phyloP scores from a whole-genome alignment of 1,140 invertebrate genomes.

The Dreissena rostriformis region DNA sequence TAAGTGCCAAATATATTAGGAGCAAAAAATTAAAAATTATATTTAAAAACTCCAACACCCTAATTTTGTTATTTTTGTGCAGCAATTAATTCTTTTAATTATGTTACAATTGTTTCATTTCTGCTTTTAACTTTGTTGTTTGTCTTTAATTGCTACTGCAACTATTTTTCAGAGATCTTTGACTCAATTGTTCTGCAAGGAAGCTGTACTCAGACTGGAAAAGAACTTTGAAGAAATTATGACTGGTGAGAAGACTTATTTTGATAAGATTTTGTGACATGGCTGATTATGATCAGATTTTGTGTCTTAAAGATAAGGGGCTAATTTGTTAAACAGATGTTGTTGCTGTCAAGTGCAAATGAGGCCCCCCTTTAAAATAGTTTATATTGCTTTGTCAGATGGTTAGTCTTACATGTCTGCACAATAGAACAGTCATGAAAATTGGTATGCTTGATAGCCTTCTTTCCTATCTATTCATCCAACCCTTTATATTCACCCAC shows the following conservation, averaged over 20 bases:
- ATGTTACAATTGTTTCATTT: too few species aligned
- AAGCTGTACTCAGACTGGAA: constrained; percentile 71
- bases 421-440: background rate
- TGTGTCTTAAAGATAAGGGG: background rate
- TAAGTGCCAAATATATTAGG: too few species aligned
- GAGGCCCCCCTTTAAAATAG: background rate
- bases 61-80: too few species aligned
- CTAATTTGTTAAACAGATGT: background rate
- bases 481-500: too few species aligned
- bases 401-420: too few species aligned
- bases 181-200: constrained; percentile 72
- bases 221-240: constrained; percentile 64
- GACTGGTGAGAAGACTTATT: constrained; percentile 57
- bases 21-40: too few species aligned
- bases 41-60: too few species aligned
- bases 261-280: background rate
- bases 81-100: too few species aligned
- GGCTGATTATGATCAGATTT: background rate
- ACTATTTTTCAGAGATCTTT: constrained; percentile 66
- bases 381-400: background rate
- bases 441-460: too few species aligned
- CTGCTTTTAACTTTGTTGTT: background rate
- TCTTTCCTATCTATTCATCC: too few species aligned
- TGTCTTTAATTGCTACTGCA: background rate
- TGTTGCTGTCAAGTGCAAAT: background rate